Evolutionary conservation across 2,888 invertebrate species (phyloP), one percentile per base, ranked within the genome.

Genomic region (Colletes collaris): DNA sequence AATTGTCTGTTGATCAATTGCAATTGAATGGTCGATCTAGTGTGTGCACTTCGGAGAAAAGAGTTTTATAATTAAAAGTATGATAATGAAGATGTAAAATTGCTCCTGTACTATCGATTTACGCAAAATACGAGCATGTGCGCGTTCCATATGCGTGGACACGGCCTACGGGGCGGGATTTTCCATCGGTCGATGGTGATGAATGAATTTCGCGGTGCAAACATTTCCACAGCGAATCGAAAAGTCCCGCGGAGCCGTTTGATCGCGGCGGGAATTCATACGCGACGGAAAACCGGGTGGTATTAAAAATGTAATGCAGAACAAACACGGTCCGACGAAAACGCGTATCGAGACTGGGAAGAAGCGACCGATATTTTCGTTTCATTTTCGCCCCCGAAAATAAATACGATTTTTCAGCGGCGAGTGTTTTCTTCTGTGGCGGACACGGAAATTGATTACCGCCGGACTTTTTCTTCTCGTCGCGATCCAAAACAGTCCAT

Each of bases 221-320:
- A 37, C 13, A 1, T 6, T n/a, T 16, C 19, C 37, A n/a, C 10
- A 10, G 2, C 11, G 11, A 37, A 35, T n/a, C 19, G 52, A 13
- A 52, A 19, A 53, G 49, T n/a, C 53, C 37, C 40, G 11, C 63
- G 35, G 13, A 4, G 16, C 3, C 10, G 16, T 46, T 58, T 40
- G 53, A 16, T 73, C 4, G 50, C 7, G 1, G 19, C 27, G 27
- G 8, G 7, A 77, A 75, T 52, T 77, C 58, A 37, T 8, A 27
- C 37, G 8, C 8, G 19, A 7, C 8, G n/a, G 16, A 10, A 19
- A 35, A 44, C 53, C 40, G n/a, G 6, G 10, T 8, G n/a, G 49
- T 53, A 63, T 77, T 63, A 75, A 75, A 77, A 68, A 64, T 75
- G 63, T 69, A 69, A 70, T 52, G 49, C 13, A 53, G 46, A 56